Evolutionary conservation across 2,113 vertebrate genomes (phyloP), one percentile per base, ranked within the genome.

Genomic region (Galbula dea): DNA sequence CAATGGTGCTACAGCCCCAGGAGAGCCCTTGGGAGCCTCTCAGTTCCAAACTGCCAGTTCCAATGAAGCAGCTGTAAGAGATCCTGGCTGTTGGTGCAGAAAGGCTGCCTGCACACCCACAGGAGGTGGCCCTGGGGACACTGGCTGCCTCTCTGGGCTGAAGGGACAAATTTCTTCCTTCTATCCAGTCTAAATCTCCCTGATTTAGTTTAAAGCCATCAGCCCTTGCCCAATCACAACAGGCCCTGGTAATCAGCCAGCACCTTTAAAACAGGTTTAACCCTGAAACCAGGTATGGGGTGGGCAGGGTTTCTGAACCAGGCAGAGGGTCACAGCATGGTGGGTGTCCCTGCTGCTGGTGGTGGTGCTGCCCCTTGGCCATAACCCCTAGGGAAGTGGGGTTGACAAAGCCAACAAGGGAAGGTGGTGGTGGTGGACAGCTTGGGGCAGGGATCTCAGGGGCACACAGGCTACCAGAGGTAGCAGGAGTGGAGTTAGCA

Each of bases 41-140:
- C 2, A 11, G n/a, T 30, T 65, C 52, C 7, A 1, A 43, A 48
- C 30, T n/a, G 10, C 57, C 26, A 2, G 20, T 39, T 83, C 30
- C 62, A 58, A 7, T 23, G 22, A 73, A 59, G 54, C 73, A 59
- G 58, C 52, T 6, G 0, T 19, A 10, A 37, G 80, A 58, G 67
- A 21, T 36, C 15, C 45, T 39, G 22, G 62, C 57, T 46, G 32
- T 26, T 55, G 51, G 77, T 3, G 2, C 45, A 13, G 52, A 27
- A 45, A 6, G 37, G 58, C 24, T 68, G 55, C 27, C 63, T 27
- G 73, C 89, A 34, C 43, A 3, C 7, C 55, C 0, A 0, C 7
- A 45, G 61, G 39, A 51, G 45, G 49, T 15, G 45, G 55, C 80
- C 11, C 2, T 24, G 51, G 76, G 62, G 57, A 66, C 67, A 43